Evolutionary conservation across 2,113 vertebrate genomes (phyloP), one percentile per base, ranked within the genome.

Genomic region (Echinops telfairi): DNA sequence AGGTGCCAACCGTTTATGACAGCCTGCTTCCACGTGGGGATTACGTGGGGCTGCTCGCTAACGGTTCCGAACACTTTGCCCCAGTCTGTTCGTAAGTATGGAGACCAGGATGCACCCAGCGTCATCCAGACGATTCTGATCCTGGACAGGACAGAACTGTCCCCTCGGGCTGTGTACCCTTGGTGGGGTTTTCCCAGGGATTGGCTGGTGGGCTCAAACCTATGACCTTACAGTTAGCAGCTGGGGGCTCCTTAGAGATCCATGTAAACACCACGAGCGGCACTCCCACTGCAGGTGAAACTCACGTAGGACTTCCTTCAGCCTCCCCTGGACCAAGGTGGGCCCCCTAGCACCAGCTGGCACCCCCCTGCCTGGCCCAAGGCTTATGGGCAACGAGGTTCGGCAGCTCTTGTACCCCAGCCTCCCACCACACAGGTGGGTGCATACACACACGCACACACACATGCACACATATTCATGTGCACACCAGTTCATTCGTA

Each of bases 1-100:
- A 73, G 40, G 58, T 79, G 64, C 77, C 4, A 70, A 66, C 3
- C 17, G 33, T 4, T 88, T 62, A 57, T 25, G 71, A 86, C 83
- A 90, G 14, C 22, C 62, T 68, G 33, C 58, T 96, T 66, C 83
- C 88, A 0, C 75, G 89, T 80, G 66, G 43, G 23, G 23, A 9
- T 64, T 25, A 53, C 10, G 5, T 14, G 12, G 76, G 23, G 77
- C 0, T 88, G 78, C 27, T 79, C 31, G 75, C 83, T 64, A 9
- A 16, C 82, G 82, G 57, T 94, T 94, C 73, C 73, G 73, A 81
- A 77, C 31, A 88, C 81, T 33, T 43, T 10, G 3, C 53, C 94
- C 33, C 22, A 60, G 5, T 80, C 66, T 62, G 23, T 19, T 19
- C 19, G 60, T 62, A 19, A 25, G 60, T 23, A 8, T 12, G 20